These are phyloP conservation scores for Ceratothoa steindachneri DNA, from an alignment of 2,888 invertebrate species.

Conservation along the genomic window DNA sequence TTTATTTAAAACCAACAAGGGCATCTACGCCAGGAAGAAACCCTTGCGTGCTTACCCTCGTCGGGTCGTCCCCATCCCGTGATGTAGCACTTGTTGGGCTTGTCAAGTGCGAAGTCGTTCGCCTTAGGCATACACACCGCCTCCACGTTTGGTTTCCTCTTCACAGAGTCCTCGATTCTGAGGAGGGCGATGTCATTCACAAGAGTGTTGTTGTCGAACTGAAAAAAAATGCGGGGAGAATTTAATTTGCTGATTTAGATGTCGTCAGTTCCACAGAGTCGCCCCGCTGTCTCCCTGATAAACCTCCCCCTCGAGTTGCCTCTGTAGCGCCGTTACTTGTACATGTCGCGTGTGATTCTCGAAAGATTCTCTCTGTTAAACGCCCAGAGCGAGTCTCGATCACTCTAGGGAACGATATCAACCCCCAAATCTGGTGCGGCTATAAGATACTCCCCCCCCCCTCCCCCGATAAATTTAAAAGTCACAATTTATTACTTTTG, in stretches of 20 bases:
- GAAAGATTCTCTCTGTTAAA: too few relatives aligned
- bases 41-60: too few relatives aligned
- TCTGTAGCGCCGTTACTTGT: neutral
- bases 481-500: too few relatives aligned
- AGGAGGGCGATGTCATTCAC: constrained; percentile 54
- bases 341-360: too few relatives aligned
- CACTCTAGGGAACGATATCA: too few relatives aligned
- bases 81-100: constrained; percentile 52
- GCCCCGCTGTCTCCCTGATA: neutral
- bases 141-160: constrained; percentile 52
- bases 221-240: neutral
- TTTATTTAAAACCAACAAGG: too few relatives aligned
- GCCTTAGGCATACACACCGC: constrained; percentile 53
- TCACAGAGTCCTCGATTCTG: constrained; percentile 50
- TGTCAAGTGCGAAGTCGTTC: constrained; percentile 48
- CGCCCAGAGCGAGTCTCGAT: too few relatives aligned
- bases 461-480: too few relatives aligned
- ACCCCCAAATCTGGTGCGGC: too few relatives aligned
- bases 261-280: too few relatives aligned
- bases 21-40: too few relatives aligned
- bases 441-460: too few relatives aligned
- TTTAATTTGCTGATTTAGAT: neutral
- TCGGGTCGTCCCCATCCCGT: constrained; percentile 55
- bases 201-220: constrained; percentile 50
- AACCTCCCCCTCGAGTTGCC: neutral